Evolutionary conservation across 2,797 vertebrate species (phyloP).

Genomic region (Zonotrichia albicollis): DNA sequence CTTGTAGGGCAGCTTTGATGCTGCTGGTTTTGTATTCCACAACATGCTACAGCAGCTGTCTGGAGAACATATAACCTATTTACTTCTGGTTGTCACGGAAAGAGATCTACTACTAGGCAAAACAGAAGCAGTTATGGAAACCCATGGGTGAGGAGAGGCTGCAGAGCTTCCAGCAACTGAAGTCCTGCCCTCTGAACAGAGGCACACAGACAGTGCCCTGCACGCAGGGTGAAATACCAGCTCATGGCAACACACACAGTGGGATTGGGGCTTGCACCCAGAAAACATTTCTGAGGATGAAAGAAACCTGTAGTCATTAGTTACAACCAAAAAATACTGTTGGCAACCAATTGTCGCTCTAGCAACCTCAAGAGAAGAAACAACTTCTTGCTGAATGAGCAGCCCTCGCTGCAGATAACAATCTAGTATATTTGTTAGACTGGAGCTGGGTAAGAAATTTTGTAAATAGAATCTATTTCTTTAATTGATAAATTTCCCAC

Average conservation of each 20-base stretch:
- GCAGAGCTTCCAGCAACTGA: background rate
- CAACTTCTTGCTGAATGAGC: background rate
- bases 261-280: background rate
- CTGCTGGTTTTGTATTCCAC: background rate
- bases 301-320: background rate
- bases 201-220: background rate
- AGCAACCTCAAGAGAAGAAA: background rate
- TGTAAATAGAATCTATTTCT: background rate
- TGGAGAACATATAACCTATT: conserved; percentile 9
- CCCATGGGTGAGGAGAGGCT: background rate
- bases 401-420: background rate
- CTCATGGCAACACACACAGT: background rate
- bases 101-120: background rate
- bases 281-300: background rate
- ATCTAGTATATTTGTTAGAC: background rate
- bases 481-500: background rate
- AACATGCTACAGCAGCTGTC: background rate
- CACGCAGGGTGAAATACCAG: background rate
- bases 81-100: background rate
- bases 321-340: background rate
- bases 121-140: conserved; percentile 1
- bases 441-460: background rate
- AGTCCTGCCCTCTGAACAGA: background rate
- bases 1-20: background rate
- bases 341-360: background rate